Conservation (phyloP, 1,140 invertebrate genomes). For the Drosophila grimshawi region DNA sequence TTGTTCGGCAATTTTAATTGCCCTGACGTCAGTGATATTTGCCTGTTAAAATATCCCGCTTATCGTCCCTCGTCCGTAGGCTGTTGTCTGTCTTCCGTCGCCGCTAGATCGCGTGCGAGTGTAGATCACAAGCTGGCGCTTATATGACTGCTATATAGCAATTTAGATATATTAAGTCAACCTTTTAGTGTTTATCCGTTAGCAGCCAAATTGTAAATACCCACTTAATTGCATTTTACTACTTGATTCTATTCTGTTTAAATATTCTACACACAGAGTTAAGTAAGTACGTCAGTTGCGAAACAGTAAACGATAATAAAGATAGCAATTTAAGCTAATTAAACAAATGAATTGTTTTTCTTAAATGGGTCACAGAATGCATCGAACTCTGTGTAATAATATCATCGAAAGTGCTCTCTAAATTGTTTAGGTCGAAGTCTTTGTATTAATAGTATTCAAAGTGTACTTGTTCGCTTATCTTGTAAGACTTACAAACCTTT, state of each 20-base stretch:
- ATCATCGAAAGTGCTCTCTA: not conserved
- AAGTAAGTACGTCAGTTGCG: conserved; percentile 22
- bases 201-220: conserved; percentile 22
- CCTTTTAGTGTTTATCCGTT: conserved; percentile 18
- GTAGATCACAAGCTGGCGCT: conserved; percentile 8
- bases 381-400: no score
- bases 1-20: conserved; percentile 7
- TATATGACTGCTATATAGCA: conserved; percentile 19
- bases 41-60: not conserved
- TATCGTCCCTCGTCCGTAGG: not conserved
- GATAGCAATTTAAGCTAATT: not conserved
- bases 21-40: conserved; percentile 9
- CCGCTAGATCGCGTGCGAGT: conserved; percentile 22
- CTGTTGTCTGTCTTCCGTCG: not conserved
- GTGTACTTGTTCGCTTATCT: no score
- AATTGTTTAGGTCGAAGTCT: not conserved
- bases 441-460: no score
- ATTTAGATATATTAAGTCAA: conserved; percentile 17
- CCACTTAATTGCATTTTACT: conserved; percentile 24
- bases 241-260: conserved; percentile 10
- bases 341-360: not conserved
- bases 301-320: conserved; percentile 46
- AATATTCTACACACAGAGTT: not conserved
- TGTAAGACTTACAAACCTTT: no score
- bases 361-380: not conserved